Conservation (phyloP, 1,140 invertebrate genomes). For the Platorchestia sp. region DNA sequence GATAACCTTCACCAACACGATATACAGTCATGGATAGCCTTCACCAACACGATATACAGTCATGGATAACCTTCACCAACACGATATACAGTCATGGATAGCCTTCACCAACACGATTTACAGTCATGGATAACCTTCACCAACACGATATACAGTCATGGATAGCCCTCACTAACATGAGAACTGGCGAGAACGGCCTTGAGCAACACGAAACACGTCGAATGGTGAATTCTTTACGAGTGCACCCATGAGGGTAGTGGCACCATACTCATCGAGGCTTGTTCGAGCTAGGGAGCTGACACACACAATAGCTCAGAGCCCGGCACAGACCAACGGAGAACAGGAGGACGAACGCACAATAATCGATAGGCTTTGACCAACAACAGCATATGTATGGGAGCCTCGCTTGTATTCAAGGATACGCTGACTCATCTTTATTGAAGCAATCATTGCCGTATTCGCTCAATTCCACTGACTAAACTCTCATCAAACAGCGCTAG, state of each 20-base stretch:
- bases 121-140: not conserved
- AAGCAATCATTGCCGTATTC: too few species aligned
- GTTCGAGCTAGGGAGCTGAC: not conserved
- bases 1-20: not conserved
- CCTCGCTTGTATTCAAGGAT: not conserved
- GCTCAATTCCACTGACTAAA: too few species aligned
- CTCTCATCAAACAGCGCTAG: too few species aligned
- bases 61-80: not conserved
- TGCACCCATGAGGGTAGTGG: not conserved
- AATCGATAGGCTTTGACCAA: not conserved
- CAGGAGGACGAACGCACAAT: not conserved
- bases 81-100: not conserved
- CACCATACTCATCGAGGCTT: not conserved
- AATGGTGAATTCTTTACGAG: too few species aligned
- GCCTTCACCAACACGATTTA: not conserved
- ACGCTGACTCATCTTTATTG: too few species aligned
- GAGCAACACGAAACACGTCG: not conserved
- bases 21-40: too few species aligned
- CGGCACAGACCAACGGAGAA: not conserved
- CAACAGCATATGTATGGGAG: not conserved
- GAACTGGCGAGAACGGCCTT: too few species aligned
- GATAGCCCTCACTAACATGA: not conserved
- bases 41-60: too few species aligned
- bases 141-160: not conserved
- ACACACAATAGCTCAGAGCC: not conserved